A percentile compares a stretch with the other conserved stretches of the same genome.
Evolutionary conservation across 2,113 vertebrate species (phyloP).

Genomic region (Mixornis gularis): DNA sequence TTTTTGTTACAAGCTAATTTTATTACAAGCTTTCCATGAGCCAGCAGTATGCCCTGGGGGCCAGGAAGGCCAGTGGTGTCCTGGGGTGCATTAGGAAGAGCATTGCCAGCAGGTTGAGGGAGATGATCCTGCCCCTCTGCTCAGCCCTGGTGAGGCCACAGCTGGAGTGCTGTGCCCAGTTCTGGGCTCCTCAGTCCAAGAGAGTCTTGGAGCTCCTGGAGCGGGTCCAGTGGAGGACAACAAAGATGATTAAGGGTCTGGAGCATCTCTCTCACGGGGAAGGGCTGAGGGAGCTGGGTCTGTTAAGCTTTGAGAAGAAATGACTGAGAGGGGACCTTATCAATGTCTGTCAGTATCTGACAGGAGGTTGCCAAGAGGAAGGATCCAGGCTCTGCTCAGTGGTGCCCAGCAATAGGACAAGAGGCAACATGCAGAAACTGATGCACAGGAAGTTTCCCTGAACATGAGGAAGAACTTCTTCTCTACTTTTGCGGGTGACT

Average conservation of each 20-base stretch:
- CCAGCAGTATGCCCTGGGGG: not conserved
- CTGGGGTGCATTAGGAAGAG: not conserved
- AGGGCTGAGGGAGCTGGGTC: not conserved
- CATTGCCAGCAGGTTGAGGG: not conserved
- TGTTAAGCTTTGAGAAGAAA: not conserved
- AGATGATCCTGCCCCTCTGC: not conserved
- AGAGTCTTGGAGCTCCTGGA: not conserved
- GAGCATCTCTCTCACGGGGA: not conserved
- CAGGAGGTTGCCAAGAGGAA: not conserved
- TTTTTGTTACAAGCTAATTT: not conserved
- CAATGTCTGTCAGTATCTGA: not conserved
- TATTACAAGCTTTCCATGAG: not conserved
- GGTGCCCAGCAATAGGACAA: not conserved
- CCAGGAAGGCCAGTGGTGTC: no score
- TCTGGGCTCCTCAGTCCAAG: not conserved
- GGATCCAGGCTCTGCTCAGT: not conserved
- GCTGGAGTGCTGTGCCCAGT: not conserved
- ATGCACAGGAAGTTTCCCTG: not conserved
- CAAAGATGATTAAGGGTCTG: not conserved
- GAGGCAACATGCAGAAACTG: not conserved
- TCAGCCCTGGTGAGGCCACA: not conserved
- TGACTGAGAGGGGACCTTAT: rapidly evolving
- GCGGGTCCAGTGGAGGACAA: rapidly evolving
- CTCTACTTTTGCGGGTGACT: not conserved
- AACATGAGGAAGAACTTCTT: not conserved